These are phyloP conservation scores for Gasterosteus aculeatus DNA, from an alignment of 2,113 vertebrate species.

Conservation along the genomic window DNA sequence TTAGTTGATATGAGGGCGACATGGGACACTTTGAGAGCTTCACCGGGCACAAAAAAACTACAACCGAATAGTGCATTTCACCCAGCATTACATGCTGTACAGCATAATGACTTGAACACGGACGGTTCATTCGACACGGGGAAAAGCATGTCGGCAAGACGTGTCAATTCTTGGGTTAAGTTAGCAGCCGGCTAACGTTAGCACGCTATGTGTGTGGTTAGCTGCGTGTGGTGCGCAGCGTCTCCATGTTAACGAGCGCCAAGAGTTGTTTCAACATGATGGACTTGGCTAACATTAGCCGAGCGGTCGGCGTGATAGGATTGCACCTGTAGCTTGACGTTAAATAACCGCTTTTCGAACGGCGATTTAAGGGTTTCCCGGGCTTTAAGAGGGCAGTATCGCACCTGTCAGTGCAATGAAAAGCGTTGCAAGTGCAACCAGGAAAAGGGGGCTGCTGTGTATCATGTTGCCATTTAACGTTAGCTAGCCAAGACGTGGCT, in stretches of 20 bases:
- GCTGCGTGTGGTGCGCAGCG: constrained; percentile 56
- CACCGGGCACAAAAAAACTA: background rate
- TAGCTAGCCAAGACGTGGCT: constrained; percentile 40
- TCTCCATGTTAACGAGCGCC: constrained; percentile 68
- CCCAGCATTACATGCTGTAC: background rate
- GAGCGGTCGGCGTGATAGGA: constrained; percentile 20
- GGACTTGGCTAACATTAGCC: constrained; percentile 55
- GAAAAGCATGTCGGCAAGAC: constrained; percentile 67
- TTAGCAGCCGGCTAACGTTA: constrained; percentile 64
- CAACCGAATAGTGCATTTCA: too few species aligned
- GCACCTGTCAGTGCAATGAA: constrained; percentile 3
- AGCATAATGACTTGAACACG: constrained; percentile 1
- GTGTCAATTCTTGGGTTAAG: constrained; percentile 67
- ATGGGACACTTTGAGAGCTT: background rate
- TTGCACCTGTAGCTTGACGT: constrained; percentile 31
- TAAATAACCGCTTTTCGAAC: background rate
- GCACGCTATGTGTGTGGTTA: constrained; percentile 45
- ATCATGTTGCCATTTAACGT: constrained; percentile 60
- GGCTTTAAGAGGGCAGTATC: background rate
- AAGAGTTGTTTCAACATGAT: constrained; percentile 67
- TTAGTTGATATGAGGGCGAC: background rate
- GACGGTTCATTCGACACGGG: background rate
- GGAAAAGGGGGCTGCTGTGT: constrained; percentile 44
- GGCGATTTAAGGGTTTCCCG: background rate
- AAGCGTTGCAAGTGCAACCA: constrained; percentile 20